Conservation (phyloP, 1,140 invertebrate species). For the Pseudobourletiella spinata region DNA sequence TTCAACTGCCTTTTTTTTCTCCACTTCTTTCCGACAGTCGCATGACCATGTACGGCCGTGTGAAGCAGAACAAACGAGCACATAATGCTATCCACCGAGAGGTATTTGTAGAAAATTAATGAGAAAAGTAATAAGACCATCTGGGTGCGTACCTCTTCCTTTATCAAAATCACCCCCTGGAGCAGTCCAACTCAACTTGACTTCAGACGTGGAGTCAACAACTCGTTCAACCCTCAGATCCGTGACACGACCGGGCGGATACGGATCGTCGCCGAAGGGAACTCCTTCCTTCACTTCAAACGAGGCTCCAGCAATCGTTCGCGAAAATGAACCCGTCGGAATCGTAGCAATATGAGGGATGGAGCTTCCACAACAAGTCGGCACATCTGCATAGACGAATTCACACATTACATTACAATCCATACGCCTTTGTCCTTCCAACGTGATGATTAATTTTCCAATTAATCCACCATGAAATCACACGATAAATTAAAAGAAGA, state of each 20-base stretch:
- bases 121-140: neutral
- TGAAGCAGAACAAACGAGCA: too few species aligned
- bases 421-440: too few species aligned
- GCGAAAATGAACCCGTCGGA: conserved; percentile 35
- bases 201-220: conserved; percentile 36
- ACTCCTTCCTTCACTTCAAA: conserved; percentile 35
- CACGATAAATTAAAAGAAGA: neutral
- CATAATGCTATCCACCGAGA: neutral
- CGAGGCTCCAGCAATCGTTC: conserved; percentile 31
- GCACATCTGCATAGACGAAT: conserved; percentile 18
- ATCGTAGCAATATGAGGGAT: conserved; percentile 37
- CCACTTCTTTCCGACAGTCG: neutral
- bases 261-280: conserved; percentile 34
- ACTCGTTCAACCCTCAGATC: conserved; percentile 35
- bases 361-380: conserved; percentile 37
- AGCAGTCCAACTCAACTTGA: conserved; percentile 39
- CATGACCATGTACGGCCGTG: too few species aligned
- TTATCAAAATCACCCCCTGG: conserved; percentile 40
- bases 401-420: neutral
- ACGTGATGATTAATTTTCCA: neutral
- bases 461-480: neutral
- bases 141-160: conserved; percentile 36
- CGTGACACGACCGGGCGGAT: conserved; percentile 37
- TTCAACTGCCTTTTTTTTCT: neutral
- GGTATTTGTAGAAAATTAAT: conserved; percentile 1